A percentile compares a stretch with the other conserved stretches of the same genome.
Conservation (phyloP, 2,113 vertebrate species). For the Lampris megalopsis region DNA sequence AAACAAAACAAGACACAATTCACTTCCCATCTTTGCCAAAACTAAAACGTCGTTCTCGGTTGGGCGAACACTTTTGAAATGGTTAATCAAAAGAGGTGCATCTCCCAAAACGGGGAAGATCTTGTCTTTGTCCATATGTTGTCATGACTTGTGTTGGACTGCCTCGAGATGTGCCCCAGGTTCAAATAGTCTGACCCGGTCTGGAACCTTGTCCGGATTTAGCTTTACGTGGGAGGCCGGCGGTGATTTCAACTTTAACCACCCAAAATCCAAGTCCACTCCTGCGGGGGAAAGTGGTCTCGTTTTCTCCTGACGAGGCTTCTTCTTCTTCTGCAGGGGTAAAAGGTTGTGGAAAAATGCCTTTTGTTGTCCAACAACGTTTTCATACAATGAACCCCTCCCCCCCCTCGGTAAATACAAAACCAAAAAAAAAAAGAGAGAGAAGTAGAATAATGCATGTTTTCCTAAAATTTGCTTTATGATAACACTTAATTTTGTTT, state of each 20-base stretch:
- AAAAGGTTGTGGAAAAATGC: conserved; percentile 78
- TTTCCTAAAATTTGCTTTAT: conserved; percentile 84
- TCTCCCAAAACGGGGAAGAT: conserved; percentile 79
- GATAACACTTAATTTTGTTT: conserved; percentile 85
- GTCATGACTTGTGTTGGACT: conserved; percentile 8
- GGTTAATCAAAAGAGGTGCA: conserved; percentile 58
- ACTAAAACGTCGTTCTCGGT: conserved; percentile 4
- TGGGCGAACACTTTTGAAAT: conserved; percentile 2
- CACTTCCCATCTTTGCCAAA: conserved; percentile 49
- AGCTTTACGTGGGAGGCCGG: neutral
- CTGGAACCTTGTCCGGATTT: neutral
- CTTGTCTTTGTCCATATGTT: conserved; percentile 65
- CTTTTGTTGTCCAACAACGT: conserved; percentile 81
- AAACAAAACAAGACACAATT: conserved; percentile 41
- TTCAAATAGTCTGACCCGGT: neutral
- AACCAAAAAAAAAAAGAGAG: conserved; percentile 55
- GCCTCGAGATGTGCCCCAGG: conserved; percentile 2
- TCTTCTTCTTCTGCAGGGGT: conserved; percentile 35
- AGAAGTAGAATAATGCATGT: conserved; percentile 85
- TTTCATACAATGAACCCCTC: conserved; percentile 78
- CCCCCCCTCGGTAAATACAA: conserved; percentile 84
- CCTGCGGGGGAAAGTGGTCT: neutral
- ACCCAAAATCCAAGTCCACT: neutral
- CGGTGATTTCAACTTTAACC: neutral
- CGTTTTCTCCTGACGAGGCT: conserved; percentile 4